Evolutionary conservation across 2,113 vertebrate genomes (phyloP).

Genomic region (Malaclemys terrapin): DNA sequence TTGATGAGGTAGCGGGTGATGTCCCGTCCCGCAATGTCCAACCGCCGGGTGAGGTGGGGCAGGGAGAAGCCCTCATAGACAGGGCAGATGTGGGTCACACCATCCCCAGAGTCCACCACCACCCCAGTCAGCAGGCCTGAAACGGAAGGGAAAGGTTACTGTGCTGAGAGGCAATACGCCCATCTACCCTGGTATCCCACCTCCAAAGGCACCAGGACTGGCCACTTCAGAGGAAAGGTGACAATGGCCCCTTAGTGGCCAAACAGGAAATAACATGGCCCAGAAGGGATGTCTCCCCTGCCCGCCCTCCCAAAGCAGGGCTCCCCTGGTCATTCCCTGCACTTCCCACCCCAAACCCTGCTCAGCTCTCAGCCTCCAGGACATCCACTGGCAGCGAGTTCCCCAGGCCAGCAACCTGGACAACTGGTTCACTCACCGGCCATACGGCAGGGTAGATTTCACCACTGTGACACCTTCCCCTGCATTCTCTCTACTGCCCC

Average conservation of each 20-base stretch:
- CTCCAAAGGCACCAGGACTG: neutral
- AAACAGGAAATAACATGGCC: neutral
- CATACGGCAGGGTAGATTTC: neutral
- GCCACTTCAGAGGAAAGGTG: neutral
- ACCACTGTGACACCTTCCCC: neutral
- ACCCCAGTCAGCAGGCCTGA: slow-evolving; percentile 27
- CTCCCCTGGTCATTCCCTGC: neutral
- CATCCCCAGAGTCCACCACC: slow-evolving; percentile 56
- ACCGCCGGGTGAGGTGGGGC: slow-evolving; percentile 30
- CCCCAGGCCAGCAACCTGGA: neutral
- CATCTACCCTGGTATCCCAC: neutral
- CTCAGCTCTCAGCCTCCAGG: neutral
- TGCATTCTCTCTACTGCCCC: neutral
- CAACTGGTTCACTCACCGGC: neutral
- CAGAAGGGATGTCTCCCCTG: neutral
- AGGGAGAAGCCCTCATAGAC: slow-evolving; percentile 51
- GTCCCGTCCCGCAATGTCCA: slow-evolving; percentile 40
- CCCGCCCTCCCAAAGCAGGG: neutral
- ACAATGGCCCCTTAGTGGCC: neutral
- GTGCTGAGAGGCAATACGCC: neutral
- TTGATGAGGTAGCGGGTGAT: slow-evolving; percentile 52
- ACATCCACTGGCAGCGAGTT: neutral
- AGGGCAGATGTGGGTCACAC: slow-evolving; percentile 57
- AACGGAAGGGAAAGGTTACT: neutral
- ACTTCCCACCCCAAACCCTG: neutral